These are phyloP conservation scores for Corticium candelabrum DNA, from an alignment of 37 sponge, comb jelly and placozoan genomes.

Conservation along the genomic window DNA sequence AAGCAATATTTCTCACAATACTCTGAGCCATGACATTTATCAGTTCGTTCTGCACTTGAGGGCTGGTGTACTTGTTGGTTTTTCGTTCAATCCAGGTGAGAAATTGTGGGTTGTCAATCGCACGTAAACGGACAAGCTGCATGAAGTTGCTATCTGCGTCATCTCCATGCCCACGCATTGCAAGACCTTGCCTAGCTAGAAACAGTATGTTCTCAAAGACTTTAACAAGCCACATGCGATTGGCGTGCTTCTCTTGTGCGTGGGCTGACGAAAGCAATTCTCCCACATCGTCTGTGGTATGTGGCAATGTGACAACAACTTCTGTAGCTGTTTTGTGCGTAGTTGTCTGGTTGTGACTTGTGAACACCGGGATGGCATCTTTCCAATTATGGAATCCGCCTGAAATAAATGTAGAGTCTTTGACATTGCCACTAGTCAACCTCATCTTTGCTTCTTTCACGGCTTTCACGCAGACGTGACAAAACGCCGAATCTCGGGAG, in stretches of 20 bases:
- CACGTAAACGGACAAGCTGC: slow-evolving; percentile 14
- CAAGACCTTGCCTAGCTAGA: too few relatives aligned
- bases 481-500: not conserved
- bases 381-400: not conserved
- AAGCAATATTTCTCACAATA: not conserved
- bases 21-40: slow-evolving; percentile 14
- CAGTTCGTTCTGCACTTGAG: slow-evolving; percentile 18
- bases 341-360: slow-evolving; percentile 16
- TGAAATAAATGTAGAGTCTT: too few relatives aligned
- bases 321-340: slow-evolving; percentile 31
- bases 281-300: slow-evolving; percentile 21
- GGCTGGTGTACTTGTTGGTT: slow-evolving; percentile 19
- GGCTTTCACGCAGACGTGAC: not conserved
- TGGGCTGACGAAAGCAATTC: slow-evolving; percentile 20
- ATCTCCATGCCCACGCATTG: too few relatives aligned
- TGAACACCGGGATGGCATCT: slow-evolving; percentile 24
- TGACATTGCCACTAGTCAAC: too few relatives aligned
- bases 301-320: slow-evolving; percentile 20
- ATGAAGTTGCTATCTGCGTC: too few relatives aligned
- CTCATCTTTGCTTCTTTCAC: not conserved
- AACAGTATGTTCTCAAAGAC: slow-evolving; percentile 20
- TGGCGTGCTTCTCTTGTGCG: slow-evolving; percentile 13
- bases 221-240: slow-evolving; percentile 31
- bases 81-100: slow-evolving; percentile 17
- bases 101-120: slow-evolving; percentile 15